These are phyloP conservation scores for Biston stratarius DNA, from an alignment of 2,888 invertebrate genomes.

Conservation along the genomic window DNA sequence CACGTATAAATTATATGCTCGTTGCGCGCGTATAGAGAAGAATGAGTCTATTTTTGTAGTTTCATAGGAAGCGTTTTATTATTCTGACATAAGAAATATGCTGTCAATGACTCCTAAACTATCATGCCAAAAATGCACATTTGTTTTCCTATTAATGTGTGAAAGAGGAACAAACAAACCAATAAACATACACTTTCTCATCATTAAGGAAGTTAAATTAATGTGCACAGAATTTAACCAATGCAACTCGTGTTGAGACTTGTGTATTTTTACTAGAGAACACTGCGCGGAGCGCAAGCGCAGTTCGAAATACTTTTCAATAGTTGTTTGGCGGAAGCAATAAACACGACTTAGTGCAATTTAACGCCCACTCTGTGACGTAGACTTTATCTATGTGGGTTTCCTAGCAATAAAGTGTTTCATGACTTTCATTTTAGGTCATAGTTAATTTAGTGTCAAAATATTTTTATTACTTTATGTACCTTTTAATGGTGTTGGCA, in stretches of 20 bases:
- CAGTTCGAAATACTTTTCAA: constrained; percentile 11
- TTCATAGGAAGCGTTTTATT: too few species aligned
- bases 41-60: too few species aligned
- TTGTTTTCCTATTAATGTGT: too few species aligned
- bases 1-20: not conserved
- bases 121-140: too few species aligned
- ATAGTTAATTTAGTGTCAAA: constrained; percentile 10
- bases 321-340: constrained; percentile 36
- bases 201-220: not conserved
- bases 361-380: constrained; percentile 12
- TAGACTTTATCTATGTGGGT: constrained; percentile 10
- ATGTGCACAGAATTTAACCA: not conserved
- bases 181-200: too few species aligned
- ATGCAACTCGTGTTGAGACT: too few species aligned
- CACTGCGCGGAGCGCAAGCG: not conserved
- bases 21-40: too few species aligned
- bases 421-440: constrained; percentile 8
- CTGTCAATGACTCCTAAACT: too few species aligned
- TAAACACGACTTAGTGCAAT: constrained; percentile 28
- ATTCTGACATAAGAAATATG: too few species aligned
- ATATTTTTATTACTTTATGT: constrained; percentile 17
- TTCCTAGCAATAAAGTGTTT: constrained; percentile 24
- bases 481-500: not conserved
- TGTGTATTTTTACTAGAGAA: not conserved
- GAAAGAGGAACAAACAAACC: too few species aligned